Evolutionary conservation across 2,888 invertebrate species (phyloP).

Genomic region (Eupsilia transversa): DNA sequence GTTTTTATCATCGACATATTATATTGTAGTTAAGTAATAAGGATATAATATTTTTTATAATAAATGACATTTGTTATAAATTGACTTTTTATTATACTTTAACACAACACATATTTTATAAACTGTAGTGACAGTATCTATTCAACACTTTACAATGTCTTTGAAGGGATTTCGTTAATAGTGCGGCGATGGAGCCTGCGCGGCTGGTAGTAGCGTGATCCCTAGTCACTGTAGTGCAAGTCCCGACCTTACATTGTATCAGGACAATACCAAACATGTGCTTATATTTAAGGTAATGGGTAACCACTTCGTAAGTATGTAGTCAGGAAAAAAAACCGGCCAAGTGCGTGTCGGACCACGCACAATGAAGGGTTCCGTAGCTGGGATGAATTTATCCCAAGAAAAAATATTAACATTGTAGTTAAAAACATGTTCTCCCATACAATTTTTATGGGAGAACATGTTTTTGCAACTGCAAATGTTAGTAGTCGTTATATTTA

Average conservation of each 20-base stretch:
- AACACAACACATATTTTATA: neutral
- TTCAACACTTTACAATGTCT: neutral
- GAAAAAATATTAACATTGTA: too few relatives aligned
- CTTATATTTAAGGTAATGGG: neutral
- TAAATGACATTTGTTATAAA: slow-evolving; percentile 75
- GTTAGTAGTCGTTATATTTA: too few relatives aligned
- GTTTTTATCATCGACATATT: slow-evolving; percentile 24
- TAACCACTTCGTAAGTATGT: too few relatives aligned
- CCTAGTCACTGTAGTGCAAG: neutral
- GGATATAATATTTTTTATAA: slow-evolving; percentile 80
- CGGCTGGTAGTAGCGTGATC: neutral
- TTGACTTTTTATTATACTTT: slow-evolving; percentile 66
- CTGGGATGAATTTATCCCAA: too few relatives aligned
- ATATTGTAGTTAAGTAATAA: slow-evolving; percentile 64
- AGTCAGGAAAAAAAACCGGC: too few relatives aligned
- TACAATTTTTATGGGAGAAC: too few relatives aligned
- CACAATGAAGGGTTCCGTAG: too few relatives aligned
- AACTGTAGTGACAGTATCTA: neutral
- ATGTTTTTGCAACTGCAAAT: too few relatives aligned
- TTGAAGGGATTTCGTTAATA: neutral
- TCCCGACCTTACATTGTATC: neutral
- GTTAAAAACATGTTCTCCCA: too few relatives aligned
- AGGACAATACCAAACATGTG: neutral
- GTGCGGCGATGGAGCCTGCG: neutral
- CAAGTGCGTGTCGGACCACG: too few relatives aligned